Evolutionary conservation across 1,140 invertebrate genomes (phyloP).

Genomic region (Tetraneura akinire): DNA sequence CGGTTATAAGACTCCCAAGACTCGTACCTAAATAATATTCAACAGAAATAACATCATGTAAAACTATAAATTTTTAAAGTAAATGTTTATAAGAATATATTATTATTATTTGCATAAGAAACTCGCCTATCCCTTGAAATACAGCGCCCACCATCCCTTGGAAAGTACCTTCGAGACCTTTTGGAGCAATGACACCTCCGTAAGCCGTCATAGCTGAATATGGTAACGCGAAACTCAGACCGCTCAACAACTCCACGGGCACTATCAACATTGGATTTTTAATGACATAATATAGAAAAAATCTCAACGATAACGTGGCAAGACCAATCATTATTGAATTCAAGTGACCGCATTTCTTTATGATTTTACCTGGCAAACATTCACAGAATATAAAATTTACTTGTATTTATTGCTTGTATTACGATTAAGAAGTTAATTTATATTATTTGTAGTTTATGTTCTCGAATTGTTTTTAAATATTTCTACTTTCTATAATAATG

Average conservation of each 20-base stretch:
- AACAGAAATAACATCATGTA: neutral
- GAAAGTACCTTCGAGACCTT: conserved; percentile 81
- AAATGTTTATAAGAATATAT: neutral
- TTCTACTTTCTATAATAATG: too few relatives aligned
- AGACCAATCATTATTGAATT: neutral
- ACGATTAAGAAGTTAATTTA: too few relatives aligned
- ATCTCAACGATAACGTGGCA: conserved; percentile 59
- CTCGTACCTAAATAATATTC: neutral
- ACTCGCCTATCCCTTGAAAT: conserved; percentile 78
- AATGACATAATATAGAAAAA: conserved; percentile 79
- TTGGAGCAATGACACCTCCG: conserved; percentile 80
- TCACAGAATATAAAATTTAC: neutral
- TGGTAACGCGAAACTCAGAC: conserved; percentile 60
- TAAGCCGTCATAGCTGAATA: conserved; percentile 88
- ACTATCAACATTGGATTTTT: conserved; percentile 79
- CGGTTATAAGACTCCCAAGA: neutral
- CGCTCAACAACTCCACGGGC: conserved; percentile 82
- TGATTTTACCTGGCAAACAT: neutral
- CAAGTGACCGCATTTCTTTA: neutral
- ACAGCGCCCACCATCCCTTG: conserved; percentile 82
- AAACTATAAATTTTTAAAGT: neutral
- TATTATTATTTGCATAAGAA: neutral
- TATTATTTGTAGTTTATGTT: too few relatives aligned
- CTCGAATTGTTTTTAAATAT: too few relatives aligned
- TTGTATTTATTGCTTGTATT: neutral